Conservation (phyloP, 2,797 vertebrate genomes). For the Pampus argenteus region DNA sequence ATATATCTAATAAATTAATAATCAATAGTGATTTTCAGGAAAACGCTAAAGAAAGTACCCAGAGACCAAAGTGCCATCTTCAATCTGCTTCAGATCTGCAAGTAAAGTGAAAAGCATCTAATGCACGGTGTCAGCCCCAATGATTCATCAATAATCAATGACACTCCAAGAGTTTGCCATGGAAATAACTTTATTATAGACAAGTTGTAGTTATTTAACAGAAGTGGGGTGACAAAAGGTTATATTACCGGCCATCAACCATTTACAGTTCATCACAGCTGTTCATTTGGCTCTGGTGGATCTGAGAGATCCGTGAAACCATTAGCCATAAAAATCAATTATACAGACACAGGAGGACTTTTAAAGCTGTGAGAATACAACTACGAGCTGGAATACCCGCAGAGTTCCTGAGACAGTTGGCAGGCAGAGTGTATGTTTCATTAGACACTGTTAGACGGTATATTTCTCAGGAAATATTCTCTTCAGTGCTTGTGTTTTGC, state of each 20-base stretch:
- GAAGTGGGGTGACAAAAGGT: conserved; percentile 28
- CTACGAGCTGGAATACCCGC: conserved; percentile 41
- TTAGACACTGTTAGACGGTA: not conserved
- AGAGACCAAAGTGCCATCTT: not conserved
- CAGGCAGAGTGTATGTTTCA: conserved; percentile 16
- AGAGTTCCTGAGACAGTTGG: conserved; percentile 70
- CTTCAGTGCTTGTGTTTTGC: not conserved
- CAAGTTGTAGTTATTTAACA: conserved; percentile 28
- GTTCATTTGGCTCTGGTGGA: conserved; percentile 17
- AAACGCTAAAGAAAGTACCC: not conserved
- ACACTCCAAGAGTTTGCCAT: conserved; percentile 19
- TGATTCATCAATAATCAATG: not conserved
- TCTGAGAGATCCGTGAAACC: conserved; percentile 12
- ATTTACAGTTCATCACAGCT: conserved; percentile 28
- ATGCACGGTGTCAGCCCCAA: no score
- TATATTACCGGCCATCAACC: conserved; percentile 37
- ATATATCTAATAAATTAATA: not conserved
- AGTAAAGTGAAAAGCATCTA: no score
- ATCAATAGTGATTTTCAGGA: not conserved
- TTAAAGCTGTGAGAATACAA: conserved; percentile 17
- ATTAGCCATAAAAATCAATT: conserved; percentile 17
- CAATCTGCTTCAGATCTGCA: not conserved
- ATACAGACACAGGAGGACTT: conserved; percentile 18
- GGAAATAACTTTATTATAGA: conserved; percentile 64
- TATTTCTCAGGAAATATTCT: not conserved